Base-by-base conservation (phyloP, 1,140 invertebrate genomes). In the Drosophila ambigua region DNA sequence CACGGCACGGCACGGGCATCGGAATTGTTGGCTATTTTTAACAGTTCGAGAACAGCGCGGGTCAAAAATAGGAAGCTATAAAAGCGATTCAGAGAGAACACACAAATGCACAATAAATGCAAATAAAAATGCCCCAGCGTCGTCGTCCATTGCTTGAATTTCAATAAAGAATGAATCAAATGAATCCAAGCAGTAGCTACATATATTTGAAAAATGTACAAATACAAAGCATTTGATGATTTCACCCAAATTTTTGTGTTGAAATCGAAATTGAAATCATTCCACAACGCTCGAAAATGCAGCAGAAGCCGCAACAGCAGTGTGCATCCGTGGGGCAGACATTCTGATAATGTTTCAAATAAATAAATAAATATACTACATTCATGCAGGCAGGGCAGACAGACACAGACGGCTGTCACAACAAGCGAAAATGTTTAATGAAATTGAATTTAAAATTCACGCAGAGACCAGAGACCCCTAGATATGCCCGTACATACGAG, bases 101-200 rank as follows among this genome's bases (percentile, higher is more conserved):
- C 81, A 52, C 24, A 64, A 82, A 69, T 82, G 74, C 79, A 82
- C 69, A 83, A 82, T 78, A 73, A 74, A 82, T 83, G 80, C 69
- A 82, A 82, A 82, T 82, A 23, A 63, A 24, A 63, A 64, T 39
- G 60, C 48, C 23, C 39, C 28, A 50, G 45, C 51, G 51, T 46
- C 11, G 65, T 59, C 61, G 35, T 64, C 49, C 75, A 83, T 75
- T 67, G 79, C 80, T 83, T 64, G 59, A 83, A 84, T 82, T 79
- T 79, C 44, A 79, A 82, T 71, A 71, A 53, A 58, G 39, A 57
- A 74, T 8, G 20, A 49, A 60, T 46, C 5, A 7, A 50, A 28
- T 28, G 28, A 23, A 16, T 3, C 7, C 44, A 5, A 64, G 43
- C 15, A 39, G 23, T 43, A 46, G n/a, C 13, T 20, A 24, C 50